phyloP scores from a whole-genome alignment of 2,888 invertebrate species.

The Galerucella calmariensis region DNA sequence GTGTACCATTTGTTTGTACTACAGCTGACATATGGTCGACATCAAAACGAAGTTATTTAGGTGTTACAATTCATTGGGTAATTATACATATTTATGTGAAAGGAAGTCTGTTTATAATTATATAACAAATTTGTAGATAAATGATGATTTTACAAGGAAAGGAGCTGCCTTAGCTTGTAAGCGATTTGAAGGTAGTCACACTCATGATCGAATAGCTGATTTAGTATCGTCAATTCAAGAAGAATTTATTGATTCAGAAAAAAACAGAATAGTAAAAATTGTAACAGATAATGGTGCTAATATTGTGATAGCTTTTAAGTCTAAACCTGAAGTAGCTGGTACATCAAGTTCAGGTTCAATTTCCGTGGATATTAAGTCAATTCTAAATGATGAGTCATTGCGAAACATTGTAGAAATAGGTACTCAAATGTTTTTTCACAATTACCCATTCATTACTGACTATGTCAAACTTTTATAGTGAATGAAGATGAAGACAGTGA shows the following conservation, averaged over 20 bases:
- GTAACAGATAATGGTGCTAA: constrained; percentile 5
- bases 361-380: constrained; percentile 4
- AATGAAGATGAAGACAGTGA: constrained; percentile 11
- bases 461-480: constrained; percentile 3
- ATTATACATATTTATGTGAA: too few species aligned
- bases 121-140: too few species aligned
- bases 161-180: too few species aligned
- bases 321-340: neutral
- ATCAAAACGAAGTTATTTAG: too few species aligned
- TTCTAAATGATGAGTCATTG: constrained; percentile 7
- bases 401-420: constrained; percentile 7
- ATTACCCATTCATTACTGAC: neutral
- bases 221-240: constrained; percentile 6
- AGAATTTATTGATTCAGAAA: constrained; percentile 11
- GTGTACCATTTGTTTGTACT: too few species aligned
- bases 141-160: too few species aligned
- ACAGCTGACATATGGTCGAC: too few species aligned
- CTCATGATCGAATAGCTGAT: constrained; percentile 7
- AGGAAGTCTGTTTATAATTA: too few species aligned
- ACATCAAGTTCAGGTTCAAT: constrained; percentile 1
- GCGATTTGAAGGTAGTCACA: neutral
- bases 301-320: constrained; percentile 10
- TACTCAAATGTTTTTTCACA: constrained; percentile 2
- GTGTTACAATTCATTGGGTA: too few species aligned
- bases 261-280: constrained; percentile 7